Percentiles rank a stretch among this genome's conserved stretches.
phyloP scores from a whole-genome alignment of 2,113 vertebrate genomes.

The Notiomystis cincta region DNA sequence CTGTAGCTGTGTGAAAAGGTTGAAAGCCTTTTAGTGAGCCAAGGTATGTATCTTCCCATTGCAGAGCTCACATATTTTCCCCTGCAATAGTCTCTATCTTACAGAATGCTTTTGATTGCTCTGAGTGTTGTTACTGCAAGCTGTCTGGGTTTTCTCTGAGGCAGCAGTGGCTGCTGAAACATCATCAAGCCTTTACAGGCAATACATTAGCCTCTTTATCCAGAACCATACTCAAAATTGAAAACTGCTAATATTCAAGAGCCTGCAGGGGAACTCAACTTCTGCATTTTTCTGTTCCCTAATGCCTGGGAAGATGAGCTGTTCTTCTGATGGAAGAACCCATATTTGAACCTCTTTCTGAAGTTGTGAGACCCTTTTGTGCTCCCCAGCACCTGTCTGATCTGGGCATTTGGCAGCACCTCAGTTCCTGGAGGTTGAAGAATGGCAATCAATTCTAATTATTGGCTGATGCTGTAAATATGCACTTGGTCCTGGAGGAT shows the following conservation, averaged over 20 bases:
- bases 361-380: neutral
- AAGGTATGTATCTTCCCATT: neutral
- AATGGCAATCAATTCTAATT: neutral
- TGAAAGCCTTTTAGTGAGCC: neutral
- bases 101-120: neutral
- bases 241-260: neutral
- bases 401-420: neutral
- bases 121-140: neutral
- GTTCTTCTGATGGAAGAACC: neutral
- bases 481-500: neutral
- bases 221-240: neutral
- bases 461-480: neutral
- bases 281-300: neutral
- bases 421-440: neutral
- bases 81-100: neutral
- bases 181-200: neutral
- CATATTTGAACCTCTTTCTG: neutral
- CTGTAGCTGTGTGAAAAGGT: accelerated
- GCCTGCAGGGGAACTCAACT: neutral
- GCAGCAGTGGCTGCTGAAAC: neutral
- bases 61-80: neutral
- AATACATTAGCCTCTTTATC: neutral
- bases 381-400: neutral
- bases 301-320: neutral
- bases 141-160: neutral